Percentiles rank a stretch among this genome's conserved stretches.
Conservation (phyloP, 2,113 vertebrate species). For the Gambusia holbrooki region DNA sequence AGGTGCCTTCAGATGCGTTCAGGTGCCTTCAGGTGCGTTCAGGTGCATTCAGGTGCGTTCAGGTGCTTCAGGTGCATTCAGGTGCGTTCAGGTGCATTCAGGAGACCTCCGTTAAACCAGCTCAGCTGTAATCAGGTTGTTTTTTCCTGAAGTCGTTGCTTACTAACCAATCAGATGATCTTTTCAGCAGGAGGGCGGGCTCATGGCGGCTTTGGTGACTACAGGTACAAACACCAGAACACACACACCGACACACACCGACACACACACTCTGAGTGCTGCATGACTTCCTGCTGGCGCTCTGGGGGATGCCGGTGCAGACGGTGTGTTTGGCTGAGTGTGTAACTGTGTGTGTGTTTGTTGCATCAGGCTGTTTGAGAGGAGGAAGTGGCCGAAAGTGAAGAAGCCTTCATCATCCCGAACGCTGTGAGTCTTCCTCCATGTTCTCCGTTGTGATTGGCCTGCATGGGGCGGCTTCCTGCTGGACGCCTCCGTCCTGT, state of each 20-base stretch:
- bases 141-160: constrained; percentile 4
- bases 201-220: constrained; percentile 90
- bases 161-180: constrained; percentile 70
- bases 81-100: too few species aligned
- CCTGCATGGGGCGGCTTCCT: constrained; percentile 5
- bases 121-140: not conserved
- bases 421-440: constrained; percentile 89
- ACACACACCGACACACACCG: not conserved
- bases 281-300: constrained; percentile 32
- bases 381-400: constrained; percentile 95
- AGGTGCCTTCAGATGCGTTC: fast-evolving
- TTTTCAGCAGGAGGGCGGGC: constrained; percentile 86
- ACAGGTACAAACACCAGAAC: constrained; percentile 84
- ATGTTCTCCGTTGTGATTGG: not conserved
- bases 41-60: fast-evolving
- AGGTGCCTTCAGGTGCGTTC: fast-evolving
- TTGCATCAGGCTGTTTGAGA: constrained; percentile 94
- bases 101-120: not conserved
- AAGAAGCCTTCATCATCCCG: constrained; percentile 92
- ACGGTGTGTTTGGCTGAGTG: constrained; percentile 58
- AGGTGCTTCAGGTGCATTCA: too few species aligned
- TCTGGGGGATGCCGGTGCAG: constrained; percentile 36
- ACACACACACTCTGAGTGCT: too few species aligned
- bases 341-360: constrained; percentile 79
- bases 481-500: constrained; percentile 8